Evolutionary conservation across 2,113 vertebrate species (phyloP), one percentile per base, ranked within the genome.

Genomic region (Ia io): DNA sequence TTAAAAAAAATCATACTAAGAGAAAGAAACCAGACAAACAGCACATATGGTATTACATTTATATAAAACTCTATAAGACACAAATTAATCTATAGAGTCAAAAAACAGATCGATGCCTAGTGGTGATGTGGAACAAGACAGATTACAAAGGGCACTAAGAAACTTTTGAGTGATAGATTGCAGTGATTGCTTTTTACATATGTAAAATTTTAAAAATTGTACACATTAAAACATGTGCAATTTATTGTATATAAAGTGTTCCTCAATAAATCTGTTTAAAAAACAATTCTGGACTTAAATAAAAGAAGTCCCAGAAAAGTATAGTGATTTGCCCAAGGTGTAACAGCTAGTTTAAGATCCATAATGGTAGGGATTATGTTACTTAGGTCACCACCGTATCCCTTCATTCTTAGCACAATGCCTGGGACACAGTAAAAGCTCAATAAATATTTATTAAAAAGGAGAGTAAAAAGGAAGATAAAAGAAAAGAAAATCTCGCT

Each of bases 401-500:
- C 47, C 32, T 53, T 30, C 53, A 83, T 5, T 71, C 23, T 65
- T 42, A 82, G 20, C 35, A 65, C 25, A 92, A 42, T 83, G 30
- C 56, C 87, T 76, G 79, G 10, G 73, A 85, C 49, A 47, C 3
- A 80, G 63, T 14, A 44, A 44, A 9, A 77, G 65, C 63, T 84
- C 65, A 89, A 47, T 65, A 89, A 94, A 70, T 78, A 90, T 59
- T 76, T 82, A 32, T 17, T 20, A 49, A 76, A 49, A n/a, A 5
- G 16, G 42, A 49, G 30, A 17, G 17, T 76, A 32, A 76, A 77
- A 79, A 95, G 20, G 18, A 88, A 82, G 59, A 77, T 78, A 91
- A 93, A 92, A 82, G n/a, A 6, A 80, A 83, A 88, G 40, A 90
- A 93, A 89, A 94, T 35, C 8, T 74, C 44, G 18, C 35, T 80